Percentiles rank a stretch among this genome's conserved stretches.
Conservation (phyloP, 23 tunicate species). For the Trididemnum clinides region DNA sequence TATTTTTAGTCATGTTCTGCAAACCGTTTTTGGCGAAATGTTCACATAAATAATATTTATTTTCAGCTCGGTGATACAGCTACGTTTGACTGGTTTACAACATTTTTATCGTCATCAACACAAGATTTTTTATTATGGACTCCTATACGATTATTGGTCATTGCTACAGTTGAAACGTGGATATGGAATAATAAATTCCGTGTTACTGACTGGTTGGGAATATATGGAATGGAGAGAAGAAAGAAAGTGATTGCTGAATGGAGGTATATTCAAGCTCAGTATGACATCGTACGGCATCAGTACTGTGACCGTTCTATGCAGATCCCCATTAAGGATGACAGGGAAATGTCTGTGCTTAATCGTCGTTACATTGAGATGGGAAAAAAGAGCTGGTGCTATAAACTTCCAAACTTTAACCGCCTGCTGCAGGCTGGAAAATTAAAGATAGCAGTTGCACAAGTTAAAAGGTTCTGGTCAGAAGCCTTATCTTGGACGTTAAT, state of each 20-base stretch:
- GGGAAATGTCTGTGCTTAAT: background rate
- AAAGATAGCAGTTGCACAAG: slow-evolving; percentile 66
- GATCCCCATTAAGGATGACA: background rate
- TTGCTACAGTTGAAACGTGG: slow-evolving; percentile 35
- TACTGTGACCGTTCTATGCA: background rate
- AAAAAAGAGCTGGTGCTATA: slow-evolving; percentile 45
- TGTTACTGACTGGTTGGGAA: slow-evolving; percentile 59
- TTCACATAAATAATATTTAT: background rate
- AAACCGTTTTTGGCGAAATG: too few species aligned
- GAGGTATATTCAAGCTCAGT: slow-evolving; percentile 31
- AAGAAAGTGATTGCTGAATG: slow-evolving; percentile 45
- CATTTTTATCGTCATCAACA: slow-evolving; percentile 51
- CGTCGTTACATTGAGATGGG: slow-evolving; percentile 7
- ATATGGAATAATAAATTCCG: background rate
- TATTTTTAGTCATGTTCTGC: too few species aligned
- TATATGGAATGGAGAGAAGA: slow-evolving; percentile 36
- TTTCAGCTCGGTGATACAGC: slow-evolving; percentile 36
- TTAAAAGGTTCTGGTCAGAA: slow-evolving; percentile 70
- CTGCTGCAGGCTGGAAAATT: slow-evolving; percentile 59
- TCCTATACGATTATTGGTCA: slow-evolving; percentile 36
- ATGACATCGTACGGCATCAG: background rate
- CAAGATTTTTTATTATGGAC: slow-evolving; percentile 54
- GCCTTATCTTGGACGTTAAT: slow-evolving; percentile 44
- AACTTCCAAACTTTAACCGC: slow-evolving; percentile 15
- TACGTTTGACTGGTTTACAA: slow-evolving; percentile 50